Evolutionary conservation across 2,113 vertebrate genomes (phyloP).

Genomic region (Shinisaurus crocodilurus): DNA sequence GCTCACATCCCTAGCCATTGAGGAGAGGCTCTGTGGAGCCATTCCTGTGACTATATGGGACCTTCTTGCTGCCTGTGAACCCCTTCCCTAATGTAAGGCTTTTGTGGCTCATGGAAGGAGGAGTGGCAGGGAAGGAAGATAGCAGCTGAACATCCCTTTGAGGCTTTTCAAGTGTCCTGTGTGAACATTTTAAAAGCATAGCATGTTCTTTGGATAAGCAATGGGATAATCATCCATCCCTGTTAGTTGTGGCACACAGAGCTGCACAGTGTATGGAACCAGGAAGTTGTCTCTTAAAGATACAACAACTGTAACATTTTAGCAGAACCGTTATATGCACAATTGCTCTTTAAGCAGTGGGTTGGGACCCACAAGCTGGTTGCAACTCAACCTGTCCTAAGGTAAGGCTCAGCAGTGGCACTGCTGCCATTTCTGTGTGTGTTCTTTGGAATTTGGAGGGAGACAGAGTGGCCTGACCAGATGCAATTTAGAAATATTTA

Average conservation of each 20-base stretch:
- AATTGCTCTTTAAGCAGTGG: neutral
- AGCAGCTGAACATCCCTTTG: neutral
- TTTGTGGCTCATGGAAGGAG: too few species aligned
- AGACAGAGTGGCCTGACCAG: neutral
- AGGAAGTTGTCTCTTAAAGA: neutral
- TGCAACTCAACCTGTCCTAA: neutral
- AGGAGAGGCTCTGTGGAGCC: too few species aligned
- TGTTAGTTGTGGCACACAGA: neutral
- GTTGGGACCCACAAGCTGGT: neutral
- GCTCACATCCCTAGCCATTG: too few species aligned
- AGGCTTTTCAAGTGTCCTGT: neutral
- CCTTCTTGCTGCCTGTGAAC: too few species aligned
- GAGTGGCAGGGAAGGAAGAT: neutral
- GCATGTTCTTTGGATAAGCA: neutral
- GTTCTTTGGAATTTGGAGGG: neutral
- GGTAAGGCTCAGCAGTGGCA: neutral
- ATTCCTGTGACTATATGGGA: too few species aligned
- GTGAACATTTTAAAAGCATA: neutral
- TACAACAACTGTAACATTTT: neutral
- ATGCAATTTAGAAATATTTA: neutral
- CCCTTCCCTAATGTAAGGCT: too few species aligned
- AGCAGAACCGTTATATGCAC: neutral
- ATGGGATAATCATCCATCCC: neutral
- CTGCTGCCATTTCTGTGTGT: neutral
- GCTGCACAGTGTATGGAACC: neutral